Conservation (phyloP, 1,140 invertebrate species). For the Telenomus remus region DNA sequence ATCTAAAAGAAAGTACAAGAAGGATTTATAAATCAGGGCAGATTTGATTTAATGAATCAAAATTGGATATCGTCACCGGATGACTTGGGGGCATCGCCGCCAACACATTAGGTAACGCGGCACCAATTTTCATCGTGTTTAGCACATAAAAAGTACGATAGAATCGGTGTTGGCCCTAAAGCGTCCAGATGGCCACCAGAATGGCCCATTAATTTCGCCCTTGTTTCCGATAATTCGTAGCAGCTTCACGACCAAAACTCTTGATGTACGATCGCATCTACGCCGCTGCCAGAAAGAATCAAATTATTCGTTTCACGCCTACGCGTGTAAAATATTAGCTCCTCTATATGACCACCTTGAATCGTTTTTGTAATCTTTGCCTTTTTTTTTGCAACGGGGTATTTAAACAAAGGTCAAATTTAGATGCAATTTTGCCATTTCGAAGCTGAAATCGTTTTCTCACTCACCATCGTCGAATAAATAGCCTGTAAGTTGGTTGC, state of each 20-base stretch:
- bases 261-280: slow-evolving; percentile 68
- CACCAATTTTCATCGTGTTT: slow-evolving; percentile 58
- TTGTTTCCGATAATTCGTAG: slow-evolving; percentile 73
- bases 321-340: slow-evolving; percentile 64
- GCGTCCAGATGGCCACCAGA: slow-evolving; percentile 66
- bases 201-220: slow-evolving; percentile 68
- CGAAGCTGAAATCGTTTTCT: too few species aligned
- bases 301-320: slow-evolving; percentile 71
- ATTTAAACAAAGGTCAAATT: too few species aligned
- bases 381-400: too few species aligned
- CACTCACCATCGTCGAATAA: too few species aligned
- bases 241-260: slow-evolving; percentile 54
- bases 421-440: too few species aligned
- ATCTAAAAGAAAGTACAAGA: neutral
- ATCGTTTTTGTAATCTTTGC: too few species aligned
- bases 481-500: too few species aligned
- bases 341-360: slow-evolving; percentile 42
- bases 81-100: slow-evolving; percentile 29
- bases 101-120: slow-evolving; percentile 48
- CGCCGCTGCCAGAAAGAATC: slow-evolving; percentile 59
- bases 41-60: slow-evolving; percentile 9
- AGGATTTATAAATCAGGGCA: neutral
- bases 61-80: slow-evolving; percentile 38
- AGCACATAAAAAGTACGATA: slow-evolving; percentile 65
- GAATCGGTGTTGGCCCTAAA: slow-evolving; percentile 63